Conservation (phyloP, 1,140 invertebrate species). For the Cherax destructor region DNA sequence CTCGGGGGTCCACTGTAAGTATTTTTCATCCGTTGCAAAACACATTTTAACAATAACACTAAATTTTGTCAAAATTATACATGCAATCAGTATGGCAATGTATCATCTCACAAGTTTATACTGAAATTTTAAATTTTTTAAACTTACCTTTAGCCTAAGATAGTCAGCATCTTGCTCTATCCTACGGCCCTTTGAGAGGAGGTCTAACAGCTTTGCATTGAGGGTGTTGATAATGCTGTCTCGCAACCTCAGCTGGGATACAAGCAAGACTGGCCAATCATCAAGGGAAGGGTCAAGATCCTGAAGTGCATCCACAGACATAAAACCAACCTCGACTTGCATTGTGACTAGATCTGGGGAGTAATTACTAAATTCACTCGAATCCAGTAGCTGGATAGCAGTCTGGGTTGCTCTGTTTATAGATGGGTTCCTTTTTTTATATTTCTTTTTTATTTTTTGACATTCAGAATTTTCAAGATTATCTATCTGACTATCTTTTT, state of each 20-base stretch:
- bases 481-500: background rate
- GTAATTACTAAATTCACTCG: constrained; percentile 17
- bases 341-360: constrained; percentile 16
- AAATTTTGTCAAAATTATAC: too few relatives aligned
- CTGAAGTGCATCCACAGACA: constrained; percentile 25
- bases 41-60: too few relatives aligned
- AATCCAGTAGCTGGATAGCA: constrained; percentile 12
- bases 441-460: constrained; percentile 1
- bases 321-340: constrained; percentile 15
- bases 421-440: background rate
- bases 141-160: constrained; percentile 35
- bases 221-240: constrained; percentile 34
- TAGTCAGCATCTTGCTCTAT: constrained; percentile 43
- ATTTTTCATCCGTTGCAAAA: too few relatives aligned
- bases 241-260: constrained; percentile 24
- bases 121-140: too few relatives aligned
- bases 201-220: background rate
- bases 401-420: constrained; percentile 30
- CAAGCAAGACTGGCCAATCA: constrained; percentile 31
- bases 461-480: background rate
- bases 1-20: too few relatives aligned
- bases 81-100: too few relatives aligned
- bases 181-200: constrained; percentile 7
- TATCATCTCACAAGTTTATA: too few relatives aligned
- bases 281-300: constrained; percentile 21